These are phyloP conservation scores for Nylanderia fulva DNA, from an alignment of 1,140 invertebrate species.

Conservation along the genomic window DNA sequence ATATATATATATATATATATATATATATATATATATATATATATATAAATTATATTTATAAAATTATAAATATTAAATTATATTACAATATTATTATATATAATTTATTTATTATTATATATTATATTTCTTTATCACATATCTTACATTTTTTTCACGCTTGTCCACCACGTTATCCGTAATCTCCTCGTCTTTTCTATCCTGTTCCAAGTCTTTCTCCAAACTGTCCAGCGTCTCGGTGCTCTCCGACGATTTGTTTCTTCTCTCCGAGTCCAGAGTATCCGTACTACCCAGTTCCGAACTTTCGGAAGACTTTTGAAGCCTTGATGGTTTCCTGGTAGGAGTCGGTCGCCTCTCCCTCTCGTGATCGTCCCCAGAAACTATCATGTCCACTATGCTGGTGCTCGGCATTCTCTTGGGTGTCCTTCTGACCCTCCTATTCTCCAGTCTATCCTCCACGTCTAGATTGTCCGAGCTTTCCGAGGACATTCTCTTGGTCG, in stretches of 20 bases:
- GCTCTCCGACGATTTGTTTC: constrained; percentile 83
- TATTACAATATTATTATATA: too few species aligned
- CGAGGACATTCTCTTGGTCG: constrained; percentile 76
- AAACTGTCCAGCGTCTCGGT: constrained; percentile 84
- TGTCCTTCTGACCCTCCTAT: constrained; percentile 69
- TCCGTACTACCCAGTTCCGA: constrained; percentile 84
- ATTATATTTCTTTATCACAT: background rate
- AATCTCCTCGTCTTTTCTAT: constrained; percentile 78
- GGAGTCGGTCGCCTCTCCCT: constrained; percentile 64
- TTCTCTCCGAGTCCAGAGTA: constrained; percentile 82
- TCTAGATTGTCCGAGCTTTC: constrained; percentile 83
- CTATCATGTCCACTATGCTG: constrained; percentile 73
- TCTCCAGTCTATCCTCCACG: constrained; percentile 77
- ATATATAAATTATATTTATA: too few species aligned
- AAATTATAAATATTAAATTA: too few species aligned
- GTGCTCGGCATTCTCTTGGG: constrained; percentile 80
- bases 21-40: too few species aligned
- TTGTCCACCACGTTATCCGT: constrained; percentile 74
- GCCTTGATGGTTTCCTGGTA: constrained; percentile 75
- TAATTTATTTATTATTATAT: background rate
- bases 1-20: too few species aligned
- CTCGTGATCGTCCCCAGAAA: constrained; percentile 59
- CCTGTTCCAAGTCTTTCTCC: constrained; percentile 82
- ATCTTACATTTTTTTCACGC: constrained; percentile 80
- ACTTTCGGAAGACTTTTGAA: constrained; percentile 84